Evolutionary conservation across 2,888 invertebrate species (phyloP).

Genomic region (Leptopilina myrica): DNA sequence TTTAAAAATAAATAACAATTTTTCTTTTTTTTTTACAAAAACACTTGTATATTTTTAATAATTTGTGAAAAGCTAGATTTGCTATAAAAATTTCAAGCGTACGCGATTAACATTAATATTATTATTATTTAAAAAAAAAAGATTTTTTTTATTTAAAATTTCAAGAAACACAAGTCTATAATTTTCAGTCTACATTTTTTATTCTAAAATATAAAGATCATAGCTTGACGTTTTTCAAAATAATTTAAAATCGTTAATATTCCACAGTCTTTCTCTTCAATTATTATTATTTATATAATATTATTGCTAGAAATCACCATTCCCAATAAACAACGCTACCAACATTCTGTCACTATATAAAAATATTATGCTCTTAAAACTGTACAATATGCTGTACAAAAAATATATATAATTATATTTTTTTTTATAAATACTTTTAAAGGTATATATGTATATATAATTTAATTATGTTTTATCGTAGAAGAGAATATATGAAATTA

Average conservation of each 20-base stretch:
- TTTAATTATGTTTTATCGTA: neutral
- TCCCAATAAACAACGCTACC: neutral
- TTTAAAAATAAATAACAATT: neutral
- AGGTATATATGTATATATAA: neutral
- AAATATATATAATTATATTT: neutral
- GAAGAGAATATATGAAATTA: neutral
- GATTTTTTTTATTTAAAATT: neutral
- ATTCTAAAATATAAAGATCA: neutral
- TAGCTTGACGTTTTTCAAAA: neutral
- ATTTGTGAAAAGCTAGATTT: neutral
- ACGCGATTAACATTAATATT: neutral
- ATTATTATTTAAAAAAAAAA: too few species aligned
- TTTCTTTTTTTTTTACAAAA: neutral
- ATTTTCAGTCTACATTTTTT: neutral
- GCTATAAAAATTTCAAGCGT: neutral
- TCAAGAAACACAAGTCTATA: neutral
- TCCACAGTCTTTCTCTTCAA: conserved; percentile 4
- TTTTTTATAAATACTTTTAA: neutral
- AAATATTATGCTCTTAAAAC: conserved; percentile 25
- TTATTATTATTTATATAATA: neutral
- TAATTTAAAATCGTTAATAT: neutral
- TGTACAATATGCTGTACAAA: conserved; percentile 13
- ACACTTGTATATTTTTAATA: neutral
- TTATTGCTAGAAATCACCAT: neutral
- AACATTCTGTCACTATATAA: conserved; percentile 17